Evolutionary conservation across 2,797 vertebrate species (phyloP).

Genomic region (Anniella stebbinsi): DNA sequence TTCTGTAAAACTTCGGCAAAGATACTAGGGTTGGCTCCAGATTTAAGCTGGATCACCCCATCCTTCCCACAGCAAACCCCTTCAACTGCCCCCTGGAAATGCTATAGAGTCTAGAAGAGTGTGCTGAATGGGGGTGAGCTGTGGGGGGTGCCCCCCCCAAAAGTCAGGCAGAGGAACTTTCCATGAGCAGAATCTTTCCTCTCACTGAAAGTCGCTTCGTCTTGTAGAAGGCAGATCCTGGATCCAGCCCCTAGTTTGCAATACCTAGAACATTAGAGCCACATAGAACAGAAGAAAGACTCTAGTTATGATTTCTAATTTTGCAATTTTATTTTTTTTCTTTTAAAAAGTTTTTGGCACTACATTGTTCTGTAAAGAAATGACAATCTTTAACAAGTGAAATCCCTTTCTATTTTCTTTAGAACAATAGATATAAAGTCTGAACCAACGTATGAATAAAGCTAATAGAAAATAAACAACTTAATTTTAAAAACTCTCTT

Average conservation of each 20-base stretch:
- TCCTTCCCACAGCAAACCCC: no score
- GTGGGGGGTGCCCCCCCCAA: no score
- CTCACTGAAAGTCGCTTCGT: no score
- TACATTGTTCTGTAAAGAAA: conserved; percentile 90
- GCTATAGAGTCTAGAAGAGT: no score
- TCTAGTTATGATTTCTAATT: conserved; percentile 66
- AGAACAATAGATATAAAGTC: conserved; percentile 89
- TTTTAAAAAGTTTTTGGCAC: conserved; percentile 90
- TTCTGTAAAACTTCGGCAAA: not conserved
- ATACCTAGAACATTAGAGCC: conserved; percentile 20
- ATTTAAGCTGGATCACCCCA: no score
- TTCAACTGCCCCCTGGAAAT: no score
- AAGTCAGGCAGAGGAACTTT: no score
- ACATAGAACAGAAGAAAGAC: conserved; percentile 68
- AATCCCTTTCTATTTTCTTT: conserved; percentile 93
- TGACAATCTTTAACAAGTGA: conserved; percentile 91
- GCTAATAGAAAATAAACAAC: conserved; percentile 99
- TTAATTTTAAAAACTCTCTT: conserved; percentile 93
- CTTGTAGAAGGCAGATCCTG: no score
- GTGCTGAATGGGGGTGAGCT: no score
- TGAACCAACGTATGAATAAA: conserved; percentile 96
- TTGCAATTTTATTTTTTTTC: conserved; percentile 80
- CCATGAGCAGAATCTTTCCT: no score
- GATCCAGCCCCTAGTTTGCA: no score
- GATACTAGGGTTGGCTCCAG: no score